Evolutionary conservation across 2,888 invertebrate species (phyloP).

Genomic region (Latrodectus elegans): DNA sequence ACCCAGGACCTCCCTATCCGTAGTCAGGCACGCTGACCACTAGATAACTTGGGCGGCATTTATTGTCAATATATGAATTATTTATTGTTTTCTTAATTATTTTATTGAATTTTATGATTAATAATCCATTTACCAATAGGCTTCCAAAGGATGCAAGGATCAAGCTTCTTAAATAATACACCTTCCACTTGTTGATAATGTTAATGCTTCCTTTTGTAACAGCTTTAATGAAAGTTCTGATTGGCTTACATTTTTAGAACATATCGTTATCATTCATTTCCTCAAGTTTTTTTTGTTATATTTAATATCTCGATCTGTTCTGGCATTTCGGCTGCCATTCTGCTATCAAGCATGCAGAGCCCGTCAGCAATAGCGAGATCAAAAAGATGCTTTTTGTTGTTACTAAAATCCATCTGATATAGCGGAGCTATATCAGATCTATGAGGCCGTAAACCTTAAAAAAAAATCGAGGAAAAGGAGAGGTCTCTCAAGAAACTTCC

Average conservation of each 20-base stretch:
- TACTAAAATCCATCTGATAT: no score
- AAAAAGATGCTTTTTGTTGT: background rate
- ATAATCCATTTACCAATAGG: background rate
- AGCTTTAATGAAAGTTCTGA: background rate
- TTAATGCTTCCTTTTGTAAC: background rate
- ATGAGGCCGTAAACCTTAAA: no score
- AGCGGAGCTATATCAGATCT: no score
- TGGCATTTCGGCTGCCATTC: slow-evolving; percentile 1
- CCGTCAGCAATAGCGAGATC: background rate
- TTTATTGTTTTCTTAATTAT: no score
- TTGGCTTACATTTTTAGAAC: no score
- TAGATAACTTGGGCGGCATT: no score
- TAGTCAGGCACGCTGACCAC: no score
- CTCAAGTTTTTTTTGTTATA: background rate
- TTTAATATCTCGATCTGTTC: background rate
- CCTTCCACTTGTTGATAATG: background rate
- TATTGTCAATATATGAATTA: no score
- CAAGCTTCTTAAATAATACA: slow-evolving; percentile 2
- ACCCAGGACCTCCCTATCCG: no score
- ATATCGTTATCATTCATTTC: background rate
- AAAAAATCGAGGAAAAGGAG: no score
- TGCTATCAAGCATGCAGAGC: background rate
- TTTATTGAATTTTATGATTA: background rate
- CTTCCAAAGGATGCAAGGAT: slow-evolving; percentile 17
- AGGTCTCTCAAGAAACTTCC: no score